These are phyloP conservation scores for Arctia plantaginis DNA, from an alignment of 2,888 invertebrate species.

Conservation along the genomic window DNA sequence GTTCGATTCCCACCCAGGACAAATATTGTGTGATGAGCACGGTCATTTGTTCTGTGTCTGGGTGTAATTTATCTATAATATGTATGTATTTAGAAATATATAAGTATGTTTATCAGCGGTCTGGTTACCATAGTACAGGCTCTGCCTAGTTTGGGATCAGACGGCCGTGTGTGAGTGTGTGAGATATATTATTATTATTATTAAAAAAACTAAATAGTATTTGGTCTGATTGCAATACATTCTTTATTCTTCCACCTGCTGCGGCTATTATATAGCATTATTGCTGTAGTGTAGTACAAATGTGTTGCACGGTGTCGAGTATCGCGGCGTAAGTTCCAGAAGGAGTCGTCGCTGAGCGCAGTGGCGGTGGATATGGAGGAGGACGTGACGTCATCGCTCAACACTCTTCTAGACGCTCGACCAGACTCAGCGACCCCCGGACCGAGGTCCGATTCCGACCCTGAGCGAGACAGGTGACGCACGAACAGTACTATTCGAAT, in stretches of 20 bases:
- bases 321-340: slow-evolving; percentile 85
- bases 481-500: slow-evolving; percentile 16
- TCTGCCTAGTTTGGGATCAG: too few relatives aligned
- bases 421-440: slow-evolving; percentile 84
- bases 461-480: slow-evolving; percentile 74
- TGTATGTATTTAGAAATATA: too few relatives aligned
- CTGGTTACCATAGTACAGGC: too few relatives aligned
- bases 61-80: too few relatives aligned
- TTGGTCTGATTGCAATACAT: neutral
- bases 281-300: neutral
- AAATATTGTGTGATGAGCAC: too few relatives aligned
- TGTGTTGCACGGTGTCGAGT: slow-evolving; percentile 37
- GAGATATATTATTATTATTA: too few relatives aligned
- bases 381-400: slow-evolving; percentile 96
- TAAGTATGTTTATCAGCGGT: too few relatives aligned
- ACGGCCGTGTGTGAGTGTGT: too few relatives aligned
- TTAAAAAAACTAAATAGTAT: neutral
- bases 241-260: neutral
- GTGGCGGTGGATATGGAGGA: slow-evolving; percentile 97
- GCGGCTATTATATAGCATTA: neutral
- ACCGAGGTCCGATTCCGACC: slow-evolving; percentile 69
- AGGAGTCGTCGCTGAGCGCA: slow-evolving; percentile 92
- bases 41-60: too few relatives aligned
- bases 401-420: slow-evolving; percentile 94
- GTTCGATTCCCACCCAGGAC: too few relatives aligned